Base-by-base conservation (phyloP, 2,888 invertebrate genomes). In the Ichneumoninae sp. region DNA sequence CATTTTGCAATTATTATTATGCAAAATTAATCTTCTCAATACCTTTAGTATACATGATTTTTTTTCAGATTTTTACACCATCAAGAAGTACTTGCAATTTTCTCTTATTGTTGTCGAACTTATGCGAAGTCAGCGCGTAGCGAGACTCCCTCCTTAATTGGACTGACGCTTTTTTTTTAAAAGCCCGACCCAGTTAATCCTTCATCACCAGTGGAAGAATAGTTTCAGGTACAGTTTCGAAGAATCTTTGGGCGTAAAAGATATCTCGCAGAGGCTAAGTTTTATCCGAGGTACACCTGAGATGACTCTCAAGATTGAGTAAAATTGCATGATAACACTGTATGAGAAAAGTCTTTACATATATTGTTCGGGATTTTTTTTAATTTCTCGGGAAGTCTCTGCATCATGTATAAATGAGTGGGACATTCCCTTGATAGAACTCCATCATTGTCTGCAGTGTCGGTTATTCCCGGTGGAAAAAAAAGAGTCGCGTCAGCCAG, bases 381-480 rank as follows among this genome's bases (percentile, higher is more conserved):
- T 8, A 2, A 19, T 33, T 62, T 13, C 3, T 7, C 33, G 33
- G 6, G 6, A 7, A 16, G 7, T 6, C 2, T 13, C 30, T 33
- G 33, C 13, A 33, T 30, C 7, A 62, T 62, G 62, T 30, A 33
- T 16, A 60, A 33, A 60, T n/a, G 33, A 13, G 16, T 30, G 33
- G n/a, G 62, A 30, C 62, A 62, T 30, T 16, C n/a, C 62, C 33
- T 62, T 13, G 30, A 62, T n/a, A 6, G 62, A 30, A 62, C 1
- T 16, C 3, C 30, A n/a, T 33, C 30, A 8, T 33, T 33, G 30
- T 22, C 33, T 16, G 33, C 62, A 7, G 60, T 30, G 7, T 26
- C 60, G 60, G 62, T 62, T 30, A 62, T 16, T 62, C 62, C 62
- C 62, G 33, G 33, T 16, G 26, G 26, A 13, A 26, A 26, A 60